Evolutionary conservation across 2,113 vertebrate genomes (phyloP).

Genomic region (Pleuronectes platessa): DNA sequence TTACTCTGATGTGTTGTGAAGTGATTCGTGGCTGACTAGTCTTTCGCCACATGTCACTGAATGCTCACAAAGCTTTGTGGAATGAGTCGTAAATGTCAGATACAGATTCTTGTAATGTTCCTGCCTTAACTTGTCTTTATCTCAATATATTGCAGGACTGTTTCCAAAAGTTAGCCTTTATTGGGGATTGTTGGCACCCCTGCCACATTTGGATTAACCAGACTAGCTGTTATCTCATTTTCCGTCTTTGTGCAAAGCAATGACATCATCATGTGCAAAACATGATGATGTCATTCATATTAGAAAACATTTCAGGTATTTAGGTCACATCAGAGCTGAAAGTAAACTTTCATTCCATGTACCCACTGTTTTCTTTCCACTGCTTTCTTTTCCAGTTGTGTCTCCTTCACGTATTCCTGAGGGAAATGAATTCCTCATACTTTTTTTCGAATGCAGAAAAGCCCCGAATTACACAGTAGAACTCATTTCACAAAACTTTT

Average conservation of each 20-base stretch:
- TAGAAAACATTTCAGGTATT: neutral
- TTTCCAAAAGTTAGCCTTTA: neutral
- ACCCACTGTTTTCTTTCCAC: neutral
- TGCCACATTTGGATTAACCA: too few relatives aligned
- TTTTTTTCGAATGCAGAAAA: constrained; percentile 9
- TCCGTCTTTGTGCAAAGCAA: too few relatives aligned
- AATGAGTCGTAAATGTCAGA: neutral
- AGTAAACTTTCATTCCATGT: neutral
- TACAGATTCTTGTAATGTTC: neutral
- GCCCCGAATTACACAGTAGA: constrained; percentile 6
- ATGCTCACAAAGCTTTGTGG: neutral
- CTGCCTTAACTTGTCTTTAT: neutral
- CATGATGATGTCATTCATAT: neutral
- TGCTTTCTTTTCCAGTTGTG: constrained; percentile 1
- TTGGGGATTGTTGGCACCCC: too few relatives aligned
- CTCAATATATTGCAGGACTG: neutral
- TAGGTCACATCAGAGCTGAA: neutral
- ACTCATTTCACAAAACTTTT: constrained; percentile 31
- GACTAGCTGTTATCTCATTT: too few relatives aligned
- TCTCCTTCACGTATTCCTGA: neutral
- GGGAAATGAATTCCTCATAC: constrained; percentile 4
- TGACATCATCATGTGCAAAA: too few relatives aligned
- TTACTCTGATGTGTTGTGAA: neutral
- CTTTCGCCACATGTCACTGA: constrained; percentile 9
- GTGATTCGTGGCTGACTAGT: neutral